Conservation (phyloP, 2,888 invertebrate species). For the Leptinotarsa juncta region DNA sequence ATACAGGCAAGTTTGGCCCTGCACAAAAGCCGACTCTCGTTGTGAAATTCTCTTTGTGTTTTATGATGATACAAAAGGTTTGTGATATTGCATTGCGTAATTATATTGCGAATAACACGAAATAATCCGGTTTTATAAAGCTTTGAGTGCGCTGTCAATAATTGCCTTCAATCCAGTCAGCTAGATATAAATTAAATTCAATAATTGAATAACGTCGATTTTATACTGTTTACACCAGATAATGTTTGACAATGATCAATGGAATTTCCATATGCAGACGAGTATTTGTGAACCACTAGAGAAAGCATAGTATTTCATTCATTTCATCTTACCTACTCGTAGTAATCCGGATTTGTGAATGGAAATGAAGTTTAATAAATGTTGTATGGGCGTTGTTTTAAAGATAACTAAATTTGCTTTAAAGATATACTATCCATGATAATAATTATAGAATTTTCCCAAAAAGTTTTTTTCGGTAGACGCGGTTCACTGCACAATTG, state of each 20-base stretch:
- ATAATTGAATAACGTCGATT: background rate
- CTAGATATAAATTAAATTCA: background rate
- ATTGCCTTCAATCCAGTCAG: constrained; percentile 5
- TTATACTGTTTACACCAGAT: background rate
- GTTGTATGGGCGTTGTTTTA: background rate
- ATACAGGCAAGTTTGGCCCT: background rate
- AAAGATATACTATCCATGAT: no score
- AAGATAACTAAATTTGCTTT: no score
- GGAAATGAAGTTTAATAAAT: background rate
- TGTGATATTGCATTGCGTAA: background rate
- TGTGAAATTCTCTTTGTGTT: constrained; percentile 3
- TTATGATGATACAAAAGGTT: background rate
- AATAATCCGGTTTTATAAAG: background rate
- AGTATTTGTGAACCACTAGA: no score
- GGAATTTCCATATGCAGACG: no score
- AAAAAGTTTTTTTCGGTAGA: no score
- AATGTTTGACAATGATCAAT: background rate
- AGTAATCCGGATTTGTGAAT: no score
- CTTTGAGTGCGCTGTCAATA: background rate
- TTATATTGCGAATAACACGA: background rate
- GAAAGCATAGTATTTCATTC: no score
- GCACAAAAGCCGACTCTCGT: constrained; percentile 1
- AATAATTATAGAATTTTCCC: no score
- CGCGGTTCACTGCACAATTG: no score
- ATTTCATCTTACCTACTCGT: no score